Evolutionary conservation across 2,113 vertebrate genomes (phyloP).

Genomic region (Thamnaconus septentrionalis): DNA sequence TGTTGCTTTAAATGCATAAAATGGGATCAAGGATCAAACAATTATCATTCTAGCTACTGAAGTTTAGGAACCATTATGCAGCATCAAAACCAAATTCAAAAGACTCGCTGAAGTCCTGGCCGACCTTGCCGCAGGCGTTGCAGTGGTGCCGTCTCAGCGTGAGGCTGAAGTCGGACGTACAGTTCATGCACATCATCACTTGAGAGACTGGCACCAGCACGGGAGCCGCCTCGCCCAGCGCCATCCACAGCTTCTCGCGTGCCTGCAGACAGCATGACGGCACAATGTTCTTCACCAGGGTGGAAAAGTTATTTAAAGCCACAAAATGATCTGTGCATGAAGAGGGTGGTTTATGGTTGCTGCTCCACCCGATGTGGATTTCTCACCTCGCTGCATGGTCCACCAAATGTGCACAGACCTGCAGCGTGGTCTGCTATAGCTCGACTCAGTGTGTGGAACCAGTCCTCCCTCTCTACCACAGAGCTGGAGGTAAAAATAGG

Average conservation of each 20-base stretch:
- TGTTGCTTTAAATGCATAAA: too few relatives aligned
- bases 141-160: constrained; percentile 92
- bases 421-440: constrained; percentile 84
- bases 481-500: constrained; percentile 74
- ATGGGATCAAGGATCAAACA: too few relatives aligned
- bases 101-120: neutral
- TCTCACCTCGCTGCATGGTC: constrained; percentile 70
- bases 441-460: constrained; percentile 87
- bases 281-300: neutral
- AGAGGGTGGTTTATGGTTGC: too few relatives aligned
- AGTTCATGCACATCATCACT: constrained; percentile 97
- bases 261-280: constrained; percentile 65
- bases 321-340: too few relatives aligned
- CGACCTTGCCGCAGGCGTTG: constrained; percentile 94
- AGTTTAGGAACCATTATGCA: too few relatives aligned
- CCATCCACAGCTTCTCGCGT: constrained; percentile 84
- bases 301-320: too few relatives aligned
- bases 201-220: constrained; percentile 89
- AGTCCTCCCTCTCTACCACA: constrained; percentile 88
- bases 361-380: neutral
- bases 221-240: constrained; percentile 89
- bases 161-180: constrained; percentile 91
- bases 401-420: constrained; percentile 73
- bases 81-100: too few relatives aligned
- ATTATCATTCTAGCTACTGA: too few relatives aligned